Percentiles rank a stretch among this genome's conserved stretches.
phyloP scores from a whole-genome alignment of 2,888 invertebrate species.

The Periphyllus acericola region DNA sequence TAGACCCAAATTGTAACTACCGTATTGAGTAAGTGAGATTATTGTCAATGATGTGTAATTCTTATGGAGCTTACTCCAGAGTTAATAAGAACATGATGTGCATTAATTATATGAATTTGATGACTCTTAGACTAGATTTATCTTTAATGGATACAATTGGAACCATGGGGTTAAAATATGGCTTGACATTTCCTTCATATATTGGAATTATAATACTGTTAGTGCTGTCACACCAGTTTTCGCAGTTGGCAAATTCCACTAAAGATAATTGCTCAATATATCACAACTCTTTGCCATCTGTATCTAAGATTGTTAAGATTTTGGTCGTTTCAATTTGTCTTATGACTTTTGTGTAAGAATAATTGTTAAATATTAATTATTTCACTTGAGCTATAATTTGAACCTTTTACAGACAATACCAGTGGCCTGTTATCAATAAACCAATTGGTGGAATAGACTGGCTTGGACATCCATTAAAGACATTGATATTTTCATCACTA shows the following conservation, averaged over 20 bases:
- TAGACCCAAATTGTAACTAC: constrained; percentile 64
- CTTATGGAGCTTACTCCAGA: too few relatives aligned
- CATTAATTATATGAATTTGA: neutral
- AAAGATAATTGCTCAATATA: constrained; percentile 69
- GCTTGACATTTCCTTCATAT: constrained; percentile 75
- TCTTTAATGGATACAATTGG: constrained; percentile 73
- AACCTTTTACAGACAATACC: constrained; percentile 29
- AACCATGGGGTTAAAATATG: constrained; percentile 76
- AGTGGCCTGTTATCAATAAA: constrained; percentile 42
- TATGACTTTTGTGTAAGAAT: constrained; percentile 39
- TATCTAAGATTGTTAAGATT: constrained; percentile 17
- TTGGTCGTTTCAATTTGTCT: constrained; percentile 18
- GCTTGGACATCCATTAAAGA: constrained; percentile 65
- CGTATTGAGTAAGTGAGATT: constrained; percentile 63
- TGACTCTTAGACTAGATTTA: constrained; percentile 70
- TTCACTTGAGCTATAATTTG: neutral
- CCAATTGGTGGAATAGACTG: constrained; percentile 54
- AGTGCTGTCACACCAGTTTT: constrained; percentile 71
- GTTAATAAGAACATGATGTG: neutral
- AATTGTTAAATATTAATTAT: neutral
- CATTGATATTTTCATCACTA: constrained; percentile 72
- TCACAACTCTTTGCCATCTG: constrained; percentile 71
- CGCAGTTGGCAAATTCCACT: constrained; percentile 65
- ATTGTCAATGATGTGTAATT: neutral
- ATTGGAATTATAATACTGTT: constrained; percentile 75